Conservation (phyloP, 2,888 invertebrate species). For the Dicycla oo region DNA sequence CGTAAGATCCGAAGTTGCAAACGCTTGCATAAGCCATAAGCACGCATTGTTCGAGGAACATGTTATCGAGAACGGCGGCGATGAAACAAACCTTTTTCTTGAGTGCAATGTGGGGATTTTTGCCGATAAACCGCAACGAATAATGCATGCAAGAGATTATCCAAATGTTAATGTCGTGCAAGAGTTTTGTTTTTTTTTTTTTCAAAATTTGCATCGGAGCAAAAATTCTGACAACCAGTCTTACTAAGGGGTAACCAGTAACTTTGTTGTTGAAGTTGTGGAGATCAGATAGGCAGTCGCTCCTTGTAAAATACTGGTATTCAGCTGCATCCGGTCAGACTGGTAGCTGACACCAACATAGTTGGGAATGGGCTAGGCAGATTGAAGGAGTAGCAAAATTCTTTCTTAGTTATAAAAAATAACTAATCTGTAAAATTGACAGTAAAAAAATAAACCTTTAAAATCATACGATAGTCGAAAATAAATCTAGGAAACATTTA, state of each 20-base stretch:
- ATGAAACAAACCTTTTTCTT: conserved; percentile 27
- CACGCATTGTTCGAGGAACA: conserved; percentile 49
- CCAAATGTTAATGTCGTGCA: no score
- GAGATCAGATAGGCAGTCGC: no score
- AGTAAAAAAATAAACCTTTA: not conserved
- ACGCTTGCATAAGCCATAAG: conserved; percentile 48
- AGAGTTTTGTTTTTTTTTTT: no score
- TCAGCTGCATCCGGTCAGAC: no score
- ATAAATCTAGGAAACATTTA: not conserved
- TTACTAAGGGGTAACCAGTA: no score
- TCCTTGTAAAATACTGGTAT: no score
- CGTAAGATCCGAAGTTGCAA: conserved; percentile 38
- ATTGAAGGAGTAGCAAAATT: not conserved
- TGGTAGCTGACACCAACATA: no score
- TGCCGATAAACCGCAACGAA: not conserved
- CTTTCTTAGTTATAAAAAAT: not conserved
- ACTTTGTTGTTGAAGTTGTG: no score
- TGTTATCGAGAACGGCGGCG: conserved; percentile 32
- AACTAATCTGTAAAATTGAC: not conserved
- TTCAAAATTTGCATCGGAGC: no score
- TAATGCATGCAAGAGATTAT: not conserved
- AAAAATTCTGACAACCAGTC: no score
- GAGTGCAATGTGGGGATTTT: not conserved
- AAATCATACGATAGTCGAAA: not conserved
- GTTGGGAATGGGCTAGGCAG: no score